Conservation (phyloP, 53 echinoderm and acorn worm species). For the Zoroaster sp. region DNA sequence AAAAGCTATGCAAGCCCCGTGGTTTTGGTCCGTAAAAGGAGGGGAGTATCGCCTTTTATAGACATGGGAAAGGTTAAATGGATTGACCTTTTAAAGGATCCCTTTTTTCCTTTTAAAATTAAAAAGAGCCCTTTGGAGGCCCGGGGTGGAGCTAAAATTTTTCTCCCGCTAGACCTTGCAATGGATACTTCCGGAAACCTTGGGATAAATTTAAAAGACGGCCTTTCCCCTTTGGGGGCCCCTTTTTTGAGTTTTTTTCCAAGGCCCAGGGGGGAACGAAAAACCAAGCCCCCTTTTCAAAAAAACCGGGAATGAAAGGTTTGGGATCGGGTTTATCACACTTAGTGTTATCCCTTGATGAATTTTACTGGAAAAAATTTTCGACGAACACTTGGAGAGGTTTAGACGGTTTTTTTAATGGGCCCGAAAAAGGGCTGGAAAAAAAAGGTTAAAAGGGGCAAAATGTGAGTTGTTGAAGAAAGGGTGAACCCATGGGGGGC, state of each 20-base stretch:
- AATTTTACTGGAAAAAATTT: conserved; percentile 55
- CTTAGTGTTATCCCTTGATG: conserved; percentile 59
- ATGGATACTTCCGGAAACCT: conserved; percentile 71
- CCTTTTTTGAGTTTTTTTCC: conserved; percentile 47
- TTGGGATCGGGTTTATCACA: conserved; percentile 48
- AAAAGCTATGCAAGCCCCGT: conserved; percentile 69
- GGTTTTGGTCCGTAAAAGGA: conserved; percentile 62
- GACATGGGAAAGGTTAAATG: conserved; percentile 58
- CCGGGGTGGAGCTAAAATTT: conserved; percentile 52
- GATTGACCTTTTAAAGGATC: conserved; percentile 57
- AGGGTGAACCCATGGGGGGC: background rate
- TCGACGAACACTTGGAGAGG: conserved; percentile 75
- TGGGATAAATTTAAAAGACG: conserved; percentile 50
- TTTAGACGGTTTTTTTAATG: too few relatives aligned
- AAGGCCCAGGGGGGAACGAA: conserved; percentile 51
- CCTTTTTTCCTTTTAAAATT: conserved; percentile 55
- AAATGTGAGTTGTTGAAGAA: background rate
- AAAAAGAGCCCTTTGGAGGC: conserved; percentile 66
- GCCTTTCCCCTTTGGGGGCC: conserved; percentile 74
- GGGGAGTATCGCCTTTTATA: conserved; percentile 57
- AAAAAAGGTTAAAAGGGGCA: too few relatives aligned
- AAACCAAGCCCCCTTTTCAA: conserved; percentile 64
- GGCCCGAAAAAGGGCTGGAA: too few relatives aligned
- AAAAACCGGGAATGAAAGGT: conserved; percentile 52
- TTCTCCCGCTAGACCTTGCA: conserved; percentile 57